Evolutionary conservation across 2,888 invertebrate genomes (phyloP).

Genomic region (Drosophila atripex): DNA sequence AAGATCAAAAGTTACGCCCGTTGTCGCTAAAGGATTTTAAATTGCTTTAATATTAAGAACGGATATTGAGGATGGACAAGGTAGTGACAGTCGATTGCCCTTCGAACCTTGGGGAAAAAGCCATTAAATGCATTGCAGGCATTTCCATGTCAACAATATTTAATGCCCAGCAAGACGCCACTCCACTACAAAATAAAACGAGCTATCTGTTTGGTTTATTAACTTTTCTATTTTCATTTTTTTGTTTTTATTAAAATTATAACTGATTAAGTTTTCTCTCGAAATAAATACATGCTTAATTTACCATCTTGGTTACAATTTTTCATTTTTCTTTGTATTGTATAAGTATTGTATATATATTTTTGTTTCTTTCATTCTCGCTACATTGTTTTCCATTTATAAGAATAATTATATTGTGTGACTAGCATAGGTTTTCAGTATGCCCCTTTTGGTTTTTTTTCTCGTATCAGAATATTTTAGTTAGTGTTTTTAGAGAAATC

Average conservation of each 20-base stretch:
- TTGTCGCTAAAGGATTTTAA: too few relatives aligned
- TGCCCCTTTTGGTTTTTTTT: constrained; percentile 49
- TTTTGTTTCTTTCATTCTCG: constrained; percentile 37
- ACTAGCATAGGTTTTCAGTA: constrained; percentile 57
- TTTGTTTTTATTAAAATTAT: constrained; percentile 48
- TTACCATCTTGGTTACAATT: constrained; percentile 68
- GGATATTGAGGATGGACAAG: too few relatives aligned
- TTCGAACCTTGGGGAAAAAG: too few relatives aligned
- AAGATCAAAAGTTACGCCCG: too few relatives aligned
- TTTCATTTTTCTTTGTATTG: constrained; percentile 39
- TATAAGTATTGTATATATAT: constrained; percentile 48
- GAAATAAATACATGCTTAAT: constrained; percentile 53
- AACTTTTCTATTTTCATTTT: constrained; percentile 57
- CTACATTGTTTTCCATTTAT: constrained; percentile 61
- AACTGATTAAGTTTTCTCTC: constrained; percentile 51
- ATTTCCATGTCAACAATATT: background rate
- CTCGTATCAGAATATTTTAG: constrained; percentile 21
- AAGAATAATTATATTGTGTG: constrained; percentile 67
- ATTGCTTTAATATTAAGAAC: too few relatives aligned
- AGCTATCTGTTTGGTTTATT: constrained; percentile 14
- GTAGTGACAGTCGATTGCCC: too few relatives aligned
- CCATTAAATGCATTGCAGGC: too few relatives aligned
- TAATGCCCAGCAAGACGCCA: background rate
- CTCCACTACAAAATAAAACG: constrained; percentile 16
- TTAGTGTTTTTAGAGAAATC: constrained; percentile 52